Evolutionary conservation across 2,888 invertebrate species (phyloP).

Genomic region (Xestia xanthographa): DNA sequence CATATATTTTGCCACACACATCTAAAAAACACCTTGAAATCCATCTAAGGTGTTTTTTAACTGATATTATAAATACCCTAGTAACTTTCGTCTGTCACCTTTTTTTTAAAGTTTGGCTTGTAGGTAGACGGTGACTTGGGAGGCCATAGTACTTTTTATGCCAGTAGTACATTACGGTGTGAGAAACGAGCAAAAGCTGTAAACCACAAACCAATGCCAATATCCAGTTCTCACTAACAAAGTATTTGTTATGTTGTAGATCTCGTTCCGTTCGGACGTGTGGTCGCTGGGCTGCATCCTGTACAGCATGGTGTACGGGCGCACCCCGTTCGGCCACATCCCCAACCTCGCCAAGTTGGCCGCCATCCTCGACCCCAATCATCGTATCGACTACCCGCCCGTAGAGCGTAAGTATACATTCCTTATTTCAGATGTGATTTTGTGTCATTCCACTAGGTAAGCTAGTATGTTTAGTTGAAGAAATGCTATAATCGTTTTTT

Average conservation of each 20-base stretch:
- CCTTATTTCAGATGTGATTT: background rate
- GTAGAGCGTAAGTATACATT: constrained; percentile 84
- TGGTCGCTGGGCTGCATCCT: constrained; percentile 99
- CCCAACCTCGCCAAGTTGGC: constrained; percentile 93
- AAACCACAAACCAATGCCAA: no score
- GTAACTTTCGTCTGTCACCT: background rate
- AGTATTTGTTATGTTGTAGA: constrained; percentile 88
- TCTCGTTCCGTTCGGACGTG: constrained; percentile 97
- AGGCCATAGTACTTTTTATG: no score
- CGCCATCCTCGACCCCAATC: constrained; percentile 94
- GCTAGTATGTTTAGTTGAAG: background rate
- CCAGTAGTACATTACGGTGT: no score
- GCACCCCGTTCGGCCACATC: constrained; percentile 97
- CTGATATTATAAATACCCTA: background rate
- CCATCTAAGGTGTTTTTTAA: no score
- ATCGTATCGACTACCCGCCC: constrained; percentile 93
- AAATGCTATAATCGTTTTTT: background rate
- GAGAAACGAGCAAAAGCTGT: no score
- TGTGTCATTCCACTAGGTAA: background rate
- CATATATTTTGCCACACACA: background rate
- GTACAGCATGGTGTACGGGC: constrained; percentile 97
- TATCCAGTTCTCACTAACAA: background rate
- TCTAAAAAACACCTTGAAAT: background rate
- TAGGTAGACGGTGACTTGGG: no score
- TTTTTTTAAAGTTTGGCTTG: no score